phyloP scores from a whole-genome alignment of 2,888 invertebrate genomes.

The Nowickia ferox region DNA sequence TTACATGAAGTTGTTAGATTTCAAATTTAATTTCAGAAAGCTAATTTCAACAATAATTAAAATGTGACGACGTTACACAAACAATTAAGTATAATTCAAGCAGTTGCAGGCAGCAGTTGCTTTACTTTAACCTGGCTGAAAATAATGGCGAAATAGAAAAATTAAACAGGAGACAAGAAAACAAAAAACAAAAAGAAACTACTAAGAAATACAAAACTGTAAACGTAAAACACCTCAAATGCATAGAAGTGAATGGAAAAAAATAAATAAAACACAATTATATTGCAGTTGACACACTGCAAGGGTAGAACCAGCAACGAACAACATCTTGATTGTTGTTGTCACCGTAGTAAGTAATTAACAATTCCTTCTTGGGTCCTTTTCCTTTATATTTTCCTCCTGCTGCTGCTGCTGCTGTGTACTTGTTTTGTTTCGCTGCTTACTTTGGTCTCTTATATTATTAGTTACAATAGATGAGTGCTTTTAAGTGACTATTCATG shows the following conservation, averaged over 20 bases:
- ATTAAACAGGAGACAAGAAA: background rate
- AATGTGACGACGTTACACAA: slow-evolving; percentile 55
- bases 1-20: slow-evolving; percentile 37
- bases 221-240: slow-evolving; percentile 38
- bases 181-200: background rate
- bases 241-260: slow-evolving; percentile 29
- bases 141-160: slow-evolving; percentile 31
- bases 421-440: slow-evolving; percentile 37
- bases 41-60: slow-evolving; percentile 59
- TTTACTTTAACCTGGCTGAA: slow-evolving; percentile 34
- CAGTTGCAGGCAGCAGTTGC: slow-evolving; percentile 28
- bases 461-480: slow-evolving; percentile 41
- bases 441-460: slow-evolving; percentile 39
- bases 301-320: slow-evolving; percentile 41
- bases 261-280: slow-evolving; percentile 26
- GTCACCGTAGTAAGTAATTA: slow-evolving; percentile 71
- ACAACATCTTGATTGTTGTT: slow-evolving; percentile 65
- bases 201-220: background rate
- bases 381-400: background rate
- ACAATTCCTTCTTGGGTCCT: slow-evolving; percentile 51
- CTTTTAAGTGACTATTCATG: slow-evolving; percentile 34
- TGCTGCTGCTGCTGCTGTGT: background rate
- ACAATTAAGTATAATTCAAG: slow-evolving; percentile 60
- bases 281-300: slow-evolving; percentile 51
- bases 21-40: slow-evolving; percentile 55